Conservation (phyloP, 2,888 invertebrate species). For the Flabesymbios commensalis region DNA sequence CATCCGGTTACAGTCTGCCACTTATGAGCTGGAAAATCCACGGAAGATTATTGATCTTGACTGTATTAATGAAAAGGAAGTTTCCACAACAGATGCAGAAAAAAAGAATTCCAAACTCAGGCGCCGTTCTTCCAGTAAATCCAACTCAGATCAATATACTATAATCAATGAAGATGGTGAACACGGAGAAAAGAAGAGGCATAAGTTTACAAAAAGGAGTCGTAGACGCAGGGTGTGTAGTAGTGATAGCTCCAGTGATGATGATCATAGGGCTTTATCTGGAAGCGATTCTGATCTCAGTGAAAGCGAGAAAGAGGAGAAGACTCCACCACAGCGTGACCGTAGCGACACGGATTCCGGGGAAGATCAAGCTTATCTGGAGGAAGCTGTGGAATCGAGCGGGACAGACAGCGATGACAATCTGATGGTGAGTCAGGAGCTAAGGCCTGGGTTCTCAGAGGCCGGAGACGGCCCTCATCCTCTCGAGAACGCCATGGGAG, state of each 20-base stretch:
- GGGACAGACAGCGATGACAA: constrained; percentile 54
- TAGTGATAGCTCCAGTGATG: constrained; percentile 8
- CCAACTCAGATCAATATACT: too few relatives aligned
- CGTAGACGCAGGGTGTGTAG: constrained; percentile 1
- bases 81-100: background rate
- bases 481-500: constrained; percentile 1
- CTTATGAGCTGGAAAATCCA: constrained; percentile 48
- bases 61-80: too few relatives aligned
- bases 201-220: constrained; percentile 7
- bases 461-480: background rate
- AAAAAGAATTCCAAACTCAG: background rate
- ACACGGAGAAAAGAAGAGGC: background rate
- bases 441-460: constrained; percentile 45
- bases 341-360: constrained; percentile 1
- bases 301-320: constrained; percentile 44
- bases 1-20: constrained; percentile 54
- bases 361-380: background rate
- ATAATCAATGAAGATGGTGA: too few relatives aligned
- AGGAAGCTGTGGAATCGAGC: constrained; percentile 25
- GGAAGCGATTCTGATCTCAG: constrained; percentile 56
- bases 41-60: constrained; percentile 16
- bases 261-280: too few relatives aligned
- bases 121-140: too few relatives aligned
- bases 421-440: constrained; percentile 53
- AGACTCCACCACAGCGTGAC: too few relatives aligned